phyloP scores from a whole-genome alignment of 2,113 vertebrate genomes.

The Proteles cristata region DNA sequence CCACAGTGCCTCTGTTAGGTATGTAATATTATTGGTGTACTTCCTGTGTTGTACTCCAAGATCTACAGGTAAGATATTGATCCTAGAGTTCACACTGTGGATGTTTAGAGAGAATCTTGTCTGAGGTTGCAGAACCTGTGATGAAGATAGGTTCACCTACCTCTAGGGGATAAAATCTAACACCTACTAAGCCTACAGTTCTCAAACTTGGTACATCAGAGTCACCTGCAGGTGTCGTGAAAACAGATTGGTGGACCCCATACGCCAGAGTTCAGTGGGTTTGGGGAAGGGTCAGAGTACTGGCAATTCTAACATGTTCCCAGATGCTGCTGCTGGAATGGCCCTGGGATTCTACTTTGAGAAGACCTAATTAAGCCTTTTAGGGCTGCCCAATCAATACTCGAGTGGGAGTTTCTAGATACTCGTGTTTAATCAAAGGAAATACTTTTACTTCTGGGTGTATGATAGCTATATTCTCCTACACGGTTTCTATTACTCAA shows the following conservation, averaged over 20 bases:
- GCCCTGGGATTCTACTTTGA: not conserved
- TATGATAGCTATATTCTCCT: not conserved
- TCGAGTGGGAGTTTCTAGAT: not conserved
- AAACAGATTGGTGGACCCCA: not conserved
- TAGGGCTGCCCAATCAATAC: not conserved
- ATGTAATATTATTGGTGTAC: not conserved
- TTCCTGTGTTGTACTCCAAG: not conserved
- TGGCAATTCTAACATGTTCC: not conserved
- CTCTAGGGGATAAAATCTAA: not conserved
- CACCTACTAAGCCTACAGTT: not conserved
- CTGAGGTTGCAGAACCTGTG: not conserved
- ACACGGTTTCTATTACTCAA: not conserved
- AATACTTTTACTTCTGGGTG: not conserved
- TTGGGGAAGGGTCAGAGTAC: not conserved
- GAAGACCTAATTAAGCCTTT: not conserved
- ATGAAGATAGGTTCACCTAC: not conserved
- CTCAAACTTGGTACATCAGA: not conserved
- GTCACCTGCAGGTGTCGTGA: not conserved
- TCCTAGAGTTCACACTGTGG: not conserved
- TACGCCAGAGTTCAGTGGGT: not conserved
- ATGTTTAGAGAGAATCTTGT: not conserved
- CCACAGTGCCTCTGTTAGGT: not conserved
- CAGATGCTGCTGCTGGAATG: not conserved
- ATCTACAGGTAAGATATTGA: not conserved
- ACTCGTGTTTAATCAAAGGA: not conserved